These are phyloP conservation scores for Leucophenga montana DNA, from an alignment of 2,888 invertebrate species.

Conservation along the genomic window DNA sequence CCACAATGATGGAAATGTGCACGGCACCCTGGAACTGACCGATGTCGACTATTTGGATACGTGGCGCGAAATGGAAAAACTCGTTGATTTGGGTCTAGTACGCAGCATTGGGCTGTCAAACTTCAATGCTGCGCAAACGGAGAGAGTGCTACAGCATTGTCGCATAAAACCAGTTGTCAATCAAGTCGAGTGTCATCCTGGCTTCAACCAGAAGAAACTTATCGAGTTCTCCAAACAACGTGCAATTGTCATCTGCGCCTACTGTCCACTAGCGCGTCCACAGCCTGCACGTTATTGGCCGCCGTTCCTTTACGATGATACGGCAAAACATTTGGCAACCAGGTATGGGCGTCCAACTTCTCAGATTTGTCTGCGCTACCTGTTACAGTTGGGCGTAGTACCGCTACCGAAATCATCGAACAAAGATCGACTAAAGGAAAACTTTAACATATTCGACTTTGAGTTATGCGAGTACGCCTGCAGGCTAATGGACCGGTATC, in stretches of 20 bases:
- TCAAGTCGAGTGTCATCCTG: slow-evolving; percentile 72
- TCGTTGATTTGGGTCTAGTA: slow-evolving; percentile 65
- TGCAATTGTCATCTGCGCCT: slow-evolving; percentile 80
- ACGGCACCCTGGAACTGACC: slow-evolving; percentile 63
- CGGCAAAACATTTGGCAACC: slow-evolving; percentile 75
- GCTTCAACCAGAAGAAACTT: slow-evolving; percentile 74
- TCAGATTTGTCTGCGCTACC: slow-evolving; percentile 78
- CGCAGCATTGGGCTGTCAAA: slow-evolving; percentile 70
- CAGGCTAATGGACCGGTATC: slow-evolving; percentile 54
- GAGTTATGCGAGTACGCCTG: slow-evolving; percentile 75
- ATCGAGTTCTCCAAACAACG: slow-evolving; percentile 79
- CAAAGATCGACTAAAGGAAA: slow-evolving; percentile 74
- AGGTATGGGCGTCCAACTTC: slow-evolving; percentile 79
- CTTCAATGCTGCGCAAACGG: slow-evolving; percentile 69
- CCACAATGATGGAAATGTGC: slow-evolving; percentile 73
- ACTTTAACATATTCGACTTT: slow-evolving; percentile 78
- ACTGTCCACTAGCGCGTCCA: slow-evolving; percentile 82
- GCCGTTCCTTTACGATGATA: slow-evolving; percentile 68
- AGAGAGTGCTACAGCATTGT: slow-evolving; percentile 64
- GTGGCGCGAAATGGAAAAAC: slow-evolving; percentile 70
- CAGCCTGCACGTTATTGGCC: slow-evolving; percentile 76
- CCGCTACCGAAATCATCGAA: slow-evolving; percentile 78
- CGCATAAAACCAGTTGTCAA: slow-evolving; percentile 70
- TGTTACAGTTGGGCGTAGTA: slow-evolving; percentile 75
- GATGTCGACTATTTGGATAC: slow-evolving; percentile 70